These are phyloP conservation scores for Rhizoglyphus robini DNA, from an alignment of 1,140 invertebrate species.

Conservation along the genomic window DNA sequence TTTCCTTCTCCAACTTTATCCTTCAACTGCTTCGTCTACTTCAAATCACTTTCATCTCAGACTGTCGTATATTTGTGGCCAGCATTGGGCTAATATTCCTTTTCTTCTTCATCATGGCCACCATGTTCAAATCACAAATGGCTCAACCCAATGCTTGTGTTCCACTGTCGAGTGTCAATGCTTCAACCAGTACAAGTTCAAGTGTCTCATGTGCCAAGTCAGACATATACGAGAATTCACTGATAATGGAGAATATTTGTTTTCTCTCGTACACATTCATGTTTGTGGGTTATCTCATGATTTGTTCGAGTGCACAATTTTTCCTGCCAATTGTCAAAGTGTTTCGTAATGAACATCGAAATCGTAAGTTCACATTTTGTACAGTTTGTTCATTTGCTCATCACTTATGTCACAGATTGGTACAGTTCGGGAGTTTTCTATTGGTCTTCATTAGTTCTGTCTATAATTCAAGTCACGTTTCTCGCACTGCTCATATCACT, in stretches of 20 bases:
- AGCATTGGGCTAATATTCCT: neutral
- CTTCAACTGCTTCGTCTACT: neutral
- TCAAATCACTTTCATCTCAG: neutral
- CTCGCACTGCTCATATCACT: neutral
- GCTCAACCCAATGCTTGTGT: neutral
- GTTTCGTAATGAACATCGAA: constrained; percentile 11
- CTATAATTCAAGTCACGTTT: neutral
- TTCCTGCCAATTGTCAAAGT: neutral
- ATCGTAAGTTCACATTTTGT: constrained; percentile 10
- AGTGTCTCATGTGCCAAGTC: neutral
- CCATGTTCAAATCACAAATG: neutral
- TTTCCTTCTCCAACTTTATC: neutral
- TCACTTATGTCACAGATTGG: neutral
- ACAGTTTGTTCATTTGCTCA: neutral
- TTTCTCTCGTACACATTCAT: neutral
- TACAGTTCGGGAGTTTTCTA: constrained; percentile 1
- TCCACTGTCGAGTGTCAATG: too few species aligned
- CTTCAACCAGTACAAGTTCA: neutral
- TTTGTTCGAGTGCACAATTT: neutral
- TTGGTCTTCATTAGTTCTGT: neutral
- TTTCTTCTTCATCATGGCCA: neutral
- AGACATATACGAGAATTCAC: neutral
- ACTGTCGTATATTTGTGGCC: neutral
- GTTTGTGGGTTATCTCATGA: neutral
- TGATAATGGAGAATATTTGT: neutral